These are phyloP conservation scores for Otocyon megalotis DNA, from an alignment of 2,113 vertebrate genomes.

Conservation along the genomic window DNA sequence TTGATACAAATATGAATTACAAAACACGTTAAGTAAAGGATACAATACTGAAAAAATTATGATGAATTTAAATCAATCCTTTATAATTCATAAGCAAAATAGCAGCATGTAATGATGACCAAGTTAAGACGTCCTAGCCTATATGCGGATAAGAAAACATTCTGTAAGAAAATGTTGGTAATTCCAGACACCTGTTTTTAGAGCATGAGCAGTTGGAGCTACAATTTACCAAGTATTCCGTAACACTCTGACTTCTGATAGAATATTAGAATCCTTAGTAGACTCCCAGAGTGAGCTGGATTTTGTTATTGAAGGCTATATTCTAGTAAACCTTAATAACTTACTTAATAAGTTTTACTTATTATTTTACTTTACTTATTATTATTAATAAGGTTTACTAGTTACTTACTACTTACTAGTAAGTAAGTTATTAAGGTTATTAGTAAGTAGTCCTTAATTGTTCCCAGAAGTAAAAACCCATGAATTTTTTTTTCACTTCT, in stretches of 20 bases:
- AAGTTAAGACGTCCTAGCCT: neutral
- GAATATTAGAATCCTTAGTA: neutral
- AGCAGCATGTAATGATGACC: neutral
- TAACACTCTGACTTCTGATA: neutral
- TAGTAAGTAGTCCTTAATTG: neutral
- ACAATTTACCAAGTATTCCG: neutral
- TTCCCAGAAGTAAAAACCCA: constrained; percentile 24
- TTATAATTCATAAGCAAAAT: neutral
- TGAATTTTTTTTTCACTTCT: neutral
- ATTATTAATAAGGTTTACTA: too few relatives aligned
- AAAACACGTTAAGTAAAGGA: neutral
- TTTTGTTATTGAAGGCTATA: neutral
- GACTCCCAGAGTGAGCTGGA: neutral
- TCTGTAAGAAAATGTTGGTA: neutral
- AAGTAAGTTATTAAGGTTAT: too few relatives aligned
- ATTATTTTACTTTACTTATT: too few relatives aligned
- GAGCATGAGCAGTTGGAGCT: neutral
- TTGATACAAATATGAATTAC: neutral
- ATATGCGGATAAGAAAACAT: neutral
- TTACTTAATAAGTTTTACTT: neutral
- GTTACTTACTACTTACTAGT: too few relatives aligned
- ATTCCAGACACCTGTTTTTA: neutral
- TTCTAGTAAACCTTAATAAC: constrained; percentile 14
- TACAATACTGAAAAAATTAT: neutral
- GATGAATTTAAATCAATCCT: neutral